Percentiles rank a stretch among this genome's conserved stretches.
These are phyloP conservation scores for Myotis yumanensis DNA, from an alignment of 2,113 vertebrate genomes.

Conservation along the genomic window DNA sequence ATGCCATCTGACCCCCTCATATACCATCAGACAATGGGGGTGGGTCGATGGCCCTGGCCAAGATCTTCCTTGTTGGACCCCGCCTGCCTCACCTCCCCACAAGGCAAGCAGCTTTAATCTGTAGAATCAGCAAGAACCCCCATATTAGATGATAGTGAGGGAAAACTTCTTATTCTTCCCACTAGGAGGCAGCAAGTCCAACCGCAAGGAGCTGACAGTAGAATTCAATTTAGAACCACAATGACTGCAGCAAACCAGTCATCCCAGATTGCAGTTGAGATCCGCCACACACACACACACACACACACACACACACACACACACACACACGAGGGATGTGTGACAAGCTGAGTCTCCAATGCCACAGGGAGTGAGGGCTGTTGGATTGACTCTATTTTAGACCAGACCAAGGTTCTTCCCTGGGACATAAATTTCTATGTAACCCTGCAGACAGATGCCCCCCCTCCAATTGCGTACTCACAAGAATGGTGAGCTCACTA, in stretches of 20 bases:
- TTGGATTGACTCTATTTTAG: background rate
- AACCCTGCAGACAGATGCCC: rapidly evolving
- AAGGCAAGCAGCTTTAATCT: background rate
- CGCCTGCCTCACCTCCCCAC: background rate
- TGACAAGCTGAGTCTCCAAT: background rate
- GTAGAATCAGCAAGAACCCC: background rate
- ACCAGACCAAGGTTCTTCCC: background rate
- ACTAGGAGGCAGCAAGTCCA: slow-evolving; percentile 51
- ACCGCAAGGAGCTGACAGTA: background rate
- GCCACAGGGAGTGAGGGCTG: background rate
- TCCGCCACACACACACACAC: background rate
- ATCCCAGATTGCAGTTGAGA: background rate
- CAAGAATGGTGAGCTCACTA: background rate
- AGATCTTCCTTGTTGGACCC: background rate
- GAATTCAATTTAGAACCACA: background rate
- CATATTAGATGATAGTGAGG: background rate
- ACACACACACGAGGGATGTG: background rate
- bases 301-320: background rate
- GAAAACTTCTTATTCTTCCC: background rate
- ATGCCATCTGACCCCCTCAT: background rate
- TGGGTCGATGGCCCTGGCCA: background rate
- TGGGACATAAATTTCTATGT: background rate
- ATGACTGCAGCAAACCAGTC: background rate
- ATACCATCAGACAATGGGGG: background rate
- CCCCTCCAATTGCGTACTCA: background rate